A percentile compares a stretch with the other conserved stretches of the same genome.
phyloP scores from a whole-genome alignment of 1,140 invertebrate genomes.

The Scaptomyza pallida region DNA sequence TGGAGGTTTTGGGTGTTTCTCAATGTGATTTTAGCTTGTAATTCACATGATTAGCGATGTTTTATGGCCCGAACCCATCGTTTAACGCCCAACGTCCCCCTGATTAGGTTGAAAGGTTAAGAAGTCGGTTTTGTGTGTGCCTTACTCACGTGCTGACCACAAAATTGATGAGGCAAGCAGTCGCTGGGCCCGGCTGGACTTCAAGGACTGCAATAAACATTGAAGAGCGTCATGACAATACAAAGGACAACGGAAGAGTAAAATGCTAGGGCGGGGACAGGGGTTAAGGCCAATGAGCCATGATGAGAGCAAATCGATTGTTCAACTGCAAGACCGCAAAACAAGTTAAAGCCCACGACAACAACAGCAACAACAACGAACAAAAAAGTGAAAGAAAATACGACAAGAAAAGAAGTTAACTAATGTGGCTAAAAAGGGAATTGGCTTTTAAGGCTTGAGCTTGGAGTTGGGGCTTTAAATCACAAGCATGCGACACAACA shows the following conservation, averaged over 20 bases:
- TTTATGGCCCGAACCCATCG: background rate
- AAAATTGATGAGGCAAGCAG: constrained; percentile 62
- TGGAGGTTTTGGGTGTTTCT: background rate
- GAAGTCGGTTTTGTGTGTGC: constrained; percentile 3
- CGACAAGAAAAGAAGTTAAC: background rate
- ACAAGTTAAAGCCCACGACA: constrained; percentile 38
- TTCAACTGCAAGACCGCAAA: constrained; percentile 64
- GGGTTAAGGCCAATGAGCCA: constrained; percentile 68
- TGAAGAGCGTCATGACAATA: constrained; percentile 63
- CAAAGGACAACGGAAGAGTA: constrained; percentile 41
- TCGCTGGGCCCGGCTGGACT: constrained; percentile 6
- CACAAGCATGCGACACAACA: constrained; percentile 23
- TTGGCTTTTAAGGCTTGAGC: constrained; percentile 9
- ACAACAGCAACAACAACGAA: background rate
- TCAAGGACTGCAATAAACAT: constrained; percentile 53
- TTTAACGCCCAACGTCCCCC: background rate
- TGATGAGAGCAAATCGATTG: constrained; percentile 75
- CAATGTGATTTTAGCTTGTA: constrained; percentile 1
- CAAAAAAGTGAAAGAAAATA: background rate
- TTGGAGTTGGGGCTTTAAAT: constrained; percentile 18
- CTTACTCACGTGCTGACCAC: constrained; percentile 49
- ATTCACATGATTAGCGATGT: constrained; percentile 6
- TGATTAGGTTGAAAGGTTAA: too few relatives aligned
- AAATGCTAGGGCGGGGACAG: background rate
- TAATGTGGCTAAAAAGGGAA: constrained; percentile 10